Conservation (phyloP, 2,888 invertebrate genomes). For the Caenorhabditis doughertyi region DNA sequence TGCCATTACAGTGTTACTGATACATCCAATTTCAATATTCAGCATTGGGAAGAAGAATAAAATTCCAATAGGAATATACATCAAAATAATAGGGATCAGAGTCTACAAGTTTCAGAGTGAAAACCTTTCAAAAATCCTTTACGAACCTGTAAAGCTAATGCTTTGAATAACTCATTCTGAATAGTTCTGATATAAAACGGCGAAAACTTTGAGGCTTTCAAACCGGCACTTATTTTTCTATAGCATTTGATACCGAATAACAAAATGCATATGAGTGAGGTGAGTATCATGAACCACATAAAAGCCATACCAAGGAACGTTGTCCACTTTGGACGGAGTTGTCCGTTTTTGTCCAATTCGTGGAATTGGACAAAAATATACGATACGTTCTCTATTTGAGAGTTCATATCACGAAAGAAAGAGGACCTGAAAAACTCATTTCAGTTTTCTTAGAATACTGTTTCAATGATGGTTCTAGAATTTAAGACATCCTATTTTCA, state of each 20-base stretch:
- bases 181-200: neutral
- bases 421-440: neutral
- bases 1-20: neutral
- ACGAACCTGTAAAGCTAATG: neutral
- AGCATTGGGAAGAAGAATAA: neutral
- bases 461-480: too few relatives aligned
- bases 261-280: too few relatives aligned
- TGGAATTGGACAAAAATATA: too few relatives aligned
- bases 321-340: too few relatives aligned
- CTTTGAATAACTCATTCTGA: neutral
- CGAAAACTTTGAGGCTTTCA: neutral
- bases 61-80: neutral
- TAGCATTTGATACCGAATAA: too few relatives aligned
- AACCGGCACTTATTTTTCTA: too few relatives aligned
- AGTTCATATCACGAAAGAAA: neutral
- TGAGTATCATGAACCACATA: too few relatives aligned
- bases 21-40: neutral
- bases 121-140: neutral
- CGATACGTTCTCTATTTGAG: neutral
- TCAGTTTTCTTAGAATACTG: neutral
- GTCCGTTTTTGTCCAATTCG: too few relatives aligned
- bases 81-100: neutral
- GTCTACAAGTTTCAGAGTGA: too few relatives aligned
- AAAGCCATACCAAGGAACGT: too few relatives aligned
- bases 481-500: too few relatives aligned